Base-by-base conservation (phyloP, 2,113 vertebrate species). In the Istiophorus platypterus region DNA sequence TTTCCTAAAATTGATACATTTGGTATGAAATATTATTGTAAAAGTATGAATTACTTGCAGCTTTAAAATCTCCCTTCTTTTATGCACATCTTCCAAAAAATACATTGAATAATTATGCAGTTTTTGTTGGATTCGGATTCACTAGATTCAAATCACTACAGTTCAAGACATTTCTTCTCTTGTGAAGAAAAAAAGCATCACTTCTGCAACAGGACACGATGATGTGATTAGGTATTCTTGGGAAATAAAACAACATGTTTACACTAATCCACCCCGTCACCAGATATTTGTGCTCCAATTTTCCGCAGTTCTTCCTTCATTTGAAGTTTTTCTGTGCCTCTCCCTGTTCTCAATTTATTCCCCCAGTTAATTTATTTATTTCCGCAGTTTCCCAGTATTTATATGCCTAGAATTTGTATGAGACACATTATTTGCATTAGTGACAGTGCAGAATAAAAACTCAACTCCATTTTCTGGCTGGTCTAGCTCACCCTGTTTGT, bases 391-490 rank as follows among this genome's bases (percentile, higher is more conserved):
- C 24, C 39, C 20, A 67, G 22, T 72, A 77, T 64, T 80, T 72
- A 54, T 72, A 54, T 58, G 84, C 78, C 59, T 64, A 56, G 80
- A 80, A 84, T 87, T 75, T 85, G 39, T 78, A 72, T 29, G 68
- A 85, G 81, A 76, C 74, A 76, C 81, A 5, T 85, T 84, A 84
- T 90, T 92, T 90, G 82, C 85, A 89, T 89, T 91, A 76, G 77
- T 11, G 29, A 39, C 65, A n/a, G 54, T 14, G 70, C 62, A 17
- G 78, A 83, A 88, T 85, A 72, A 82, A 84, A 81, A 80, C 31
- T 12, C 13, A 78, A 72, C 65, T 80, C 54, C 1, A 58, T 86
- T 89, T 80, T 68, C 70, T 74, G 78, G 41, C 78, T 69, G 59
- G 29, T 72, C 27, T 72, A 17, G 41, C 47, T 76, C 73, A 66